A percentile compares a stretch with the other conserved stretches of the same genome.
phyloP scores from a whole-genome alignment of 2,797 vertebrate genomes.

The Echiichthys vipera region DNA sequence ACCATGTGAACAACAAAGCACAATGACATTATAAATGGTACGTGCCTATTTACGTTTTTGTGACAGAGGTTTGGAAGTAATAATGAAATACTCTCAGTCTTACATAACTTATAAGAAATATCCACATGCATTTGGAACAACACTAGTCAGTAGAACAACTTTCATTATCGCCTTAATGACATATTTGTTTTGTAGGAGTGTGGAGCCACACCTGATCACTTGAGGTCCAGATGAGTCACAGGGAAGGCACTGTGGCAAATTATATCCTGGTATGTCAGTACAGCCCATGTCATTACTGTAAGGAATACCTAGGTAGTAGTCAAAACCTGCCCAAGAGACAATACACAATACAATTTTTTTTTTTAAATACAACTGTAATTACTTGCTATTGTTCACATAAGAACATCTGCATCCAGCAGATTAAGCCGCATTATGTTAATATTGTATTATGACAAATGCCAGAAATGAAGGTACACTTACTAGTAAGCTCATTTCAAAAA shows the following conservation, averaged over 20 bases:
- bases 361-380: neutral
- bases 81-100: neutral
- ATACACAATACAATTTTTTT: slow-evolving; percentile 27
- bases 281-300: slow-evolving; percentile 99
- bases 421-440: no score
- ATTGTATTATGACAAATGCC: no score
- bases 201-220: slow-evolving; percentile 76
- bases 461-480: no score
- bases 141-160: neutral
- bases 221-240: slow-evolving; percentile 72
- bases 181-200: neutral
- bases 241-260: slow-evolving; percentile 87
- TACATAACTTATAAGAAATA: neutral
- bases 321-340: slow-evolving; percentile 88
- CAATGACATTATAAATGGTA: neutral
- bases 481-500: no score
- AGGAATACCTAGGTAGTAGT: slow-evolving; percentile 94
- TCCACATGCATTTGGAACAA: neutral
- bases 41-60: neutral
- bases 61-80: neutral
- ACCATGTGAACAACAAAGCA: slow-evolving; percentile 9
- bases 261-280: slow-evolving; percentile 89
- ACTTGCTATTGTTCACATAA: neutral
- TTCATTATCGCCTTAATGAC: neutral
- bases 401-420: no score